phyloP scores from a whole-genome alignment of 1,140 invertebrate genomes.

The Conus betulinus region DNA sequence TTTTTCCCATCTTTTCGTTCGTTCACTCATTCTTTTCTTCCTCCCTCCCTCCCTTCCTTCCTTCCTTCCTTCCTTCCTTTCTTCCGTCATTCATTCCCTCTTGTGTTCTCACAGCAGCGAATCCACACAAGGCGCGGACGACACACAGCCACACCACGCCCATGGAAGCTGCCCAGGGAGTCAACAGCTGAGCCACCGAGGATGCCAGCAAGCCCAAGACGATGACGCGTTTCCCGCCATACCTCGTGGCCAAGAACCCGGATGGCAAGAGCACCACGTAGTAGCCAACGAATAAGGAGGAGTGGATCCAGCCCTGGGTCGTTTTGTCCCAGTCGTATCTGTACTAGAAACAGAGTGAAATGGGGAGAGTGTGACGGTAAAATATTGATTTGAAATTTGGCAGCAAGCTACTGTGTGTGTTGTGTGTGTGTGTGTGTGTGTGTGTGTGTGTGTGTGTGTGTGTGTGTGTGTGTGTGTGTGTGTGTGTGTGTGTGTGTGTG shows the following conservation, averaged over 20 bases:
- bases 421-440: too few relatives aligned
- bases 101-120: conserved; percentile 27
- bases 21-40: too few relatives aligned
- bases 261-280: conserved; percentile 43
- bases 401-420: too few relatives aligned
- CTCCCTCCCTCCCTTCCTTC: not conserved
- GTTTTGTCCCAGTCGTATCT: conserved; percentile 41
- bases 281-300: conserved; percentile 44
- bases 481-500: too few relatives aligned
- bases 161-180: conserved; percentile 26
- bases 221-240: conserved; percentile 28
- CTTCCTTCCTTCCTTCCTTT: not conserved
- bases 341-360: conserved; percentile 5
- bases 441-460: too few relatives aligned
- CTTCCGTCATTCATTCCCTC: not conserved
- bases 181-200: conserved; percentile 30
- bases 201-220: conserved; percentile 16
- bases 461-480: too few relatives aligned
- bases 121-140: conserved; percentile 28
- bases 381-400: too few relatives aligned
- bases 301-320: conserved; percentile 39
- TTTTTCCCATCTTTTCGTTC: too few relatives aligned
- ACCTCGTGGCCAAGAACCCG: conserved; percentile 28
- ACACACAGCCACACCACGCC: conserved; percentile 36
- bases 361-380: too few relatives aligned